Conservation (phyloP, 2,888 invertebrate genomes). For the Temnothorax unifasciatus region DNA sequence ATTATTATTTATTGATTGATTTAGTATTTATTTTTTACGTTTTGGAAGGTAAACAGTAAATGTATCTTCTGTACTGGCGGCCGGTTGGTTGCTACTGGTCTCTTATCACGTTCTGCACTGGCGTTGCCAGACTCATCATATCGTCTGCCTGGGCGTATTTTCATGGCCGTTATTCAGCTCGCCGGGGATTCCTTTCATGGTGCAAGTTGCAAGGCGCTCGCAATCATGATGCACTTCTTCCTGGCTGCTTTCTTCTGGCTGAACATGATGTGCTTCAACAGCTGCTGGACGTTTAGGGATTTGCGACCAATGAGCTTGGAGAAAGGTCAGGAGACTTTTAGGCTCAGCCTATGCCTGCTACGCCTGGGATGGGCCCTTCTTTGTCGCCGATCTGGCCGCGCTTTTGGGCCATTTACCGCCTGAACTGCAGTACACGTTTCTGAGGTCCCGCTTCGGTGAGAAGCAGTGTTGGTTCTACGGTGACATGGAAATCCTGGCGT, state of each 20-base stretch:
- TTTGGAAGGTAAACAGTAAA: slow-evolving; percentile 63
- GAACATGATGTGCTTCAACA: no score
- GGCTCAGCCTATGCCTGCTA: slow-evolving; percentile 93
- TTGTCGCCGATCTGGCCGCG: slow-evolving; percentile 92
- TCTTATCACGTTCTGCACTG: slow-evolving; percentile 95
- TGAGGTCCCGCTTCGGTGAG: slow-evolving; percentile 93
- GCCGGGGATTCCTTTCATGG: no score
- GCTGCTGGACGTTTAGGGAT: no score
- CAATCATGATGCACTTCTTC: no score
- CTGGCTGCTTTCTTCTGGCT: no score
- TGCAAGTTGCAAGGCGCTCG: no score
- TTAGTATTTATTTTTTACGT: slow-evolving; percentile 77
- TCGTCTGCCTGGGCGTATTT: no score
- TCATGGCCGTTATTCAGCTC: no score
- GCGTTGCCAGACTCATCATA: slow-evolving; percentile 95
- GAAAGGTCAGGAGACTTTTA: slow-evolving; percentile 93
- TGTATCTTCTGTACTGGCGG: slow-evolving; percentile 80
- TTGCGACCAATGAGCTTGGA: no score
- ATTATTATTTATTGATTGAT: slow-evolving; percentile 80
- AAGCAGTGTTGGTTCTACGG: slow-evolving; percentile 95
- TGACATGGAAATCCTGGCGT: slow-evolving; percentile 72
- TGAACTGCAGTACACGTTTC: slow-evolving; percentile 87
- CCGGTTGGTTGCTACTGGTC: slow-evolving; percentile 92
- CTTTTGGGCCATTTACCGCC: slow-evolving; percentile 91
- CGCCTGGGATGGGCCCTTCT: slow-evolving; percentile 94